Conservation (phyloP, 1,140 invertebrate genomes). For the Schmidtea mediterranea region DNA sequence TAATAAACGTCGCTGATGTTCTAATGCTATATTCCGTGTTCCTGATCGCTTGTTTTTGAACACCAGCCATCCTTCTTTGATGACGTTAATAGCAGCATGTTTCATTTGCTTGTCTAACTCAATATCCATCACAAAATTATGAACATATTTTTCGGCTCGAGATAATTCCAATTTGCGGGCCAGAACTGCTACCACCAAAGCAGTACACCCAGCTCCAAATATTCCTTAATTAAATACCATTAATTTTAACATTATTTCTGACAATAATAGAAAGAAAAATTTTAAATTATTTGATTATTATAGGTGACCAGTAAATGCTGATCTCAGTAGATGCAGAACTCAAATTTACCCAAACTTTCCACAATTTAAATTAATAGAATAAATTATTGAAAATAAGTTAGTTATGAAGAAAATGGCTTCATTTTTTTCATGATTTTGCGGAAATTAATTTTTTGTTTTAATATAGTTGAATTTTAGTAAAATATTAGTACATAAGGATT, state of each 20-base stretch:
- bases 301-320: no score
- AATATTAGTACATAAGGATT: no score
- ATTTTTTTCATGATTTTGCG: no score
- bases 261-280: background rate
- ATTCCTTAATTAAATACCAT: background rate
- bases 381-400: no score
- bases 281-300: background rate
- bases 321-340: no score
- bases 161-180: conserved; percentile 22
- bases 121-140: conserved; percentile 23
- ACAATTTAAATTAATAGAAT: no score
- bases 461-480: no score
- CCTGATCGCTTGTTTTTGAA: conserved; percentile 12
- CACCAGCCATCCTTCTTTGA: conserved; percentile 20
- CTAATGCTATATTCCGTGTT: background rate
- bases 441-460: no score
- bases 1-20: conserved; percentile 16
- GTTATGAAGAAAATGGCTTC: no score
- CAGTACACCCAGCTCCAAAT: conserved; percentile 23
- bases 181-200: conserved; percentile 24
- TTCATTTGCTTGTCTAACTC: conserved; percentile 19
- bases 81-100: conserved; percentile 20
- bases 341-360: no score
- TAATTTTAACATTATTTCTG: background rate
- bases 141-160: conserved; percentile 23